Conservation (phyloP, 2,888 invertebrate genomes). For the Caenorhabditis parvicauda region DNA sequence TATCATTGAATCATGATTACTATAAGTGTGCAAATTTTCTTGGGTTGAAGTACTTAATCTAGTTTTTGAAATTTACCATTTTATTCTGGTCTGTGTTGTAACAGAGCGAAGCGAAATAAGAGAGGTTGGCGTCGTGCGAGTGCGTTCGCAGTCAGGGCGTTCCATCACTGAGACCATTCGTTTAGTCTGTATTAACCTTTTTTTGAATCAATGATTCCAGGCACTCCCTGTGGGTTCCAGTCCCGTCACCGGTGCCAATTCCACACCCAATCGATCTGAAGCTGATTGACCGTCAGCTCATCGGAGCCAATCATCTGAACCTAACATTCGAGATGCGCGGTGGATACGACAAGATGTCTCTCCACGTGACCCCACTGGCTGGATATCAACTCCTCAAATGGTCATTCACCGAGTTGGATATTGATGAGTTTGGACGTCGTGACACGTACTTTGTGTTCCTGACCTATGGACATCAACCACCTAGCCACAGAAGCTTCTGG, state of each 20-base stretch:
- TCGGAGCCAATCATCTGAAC: constrained; percentile 43
- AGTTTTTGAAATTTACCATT: no score
- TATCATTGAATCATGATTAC: no score
- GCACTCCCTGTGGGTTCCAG: constrained; percentile 54
- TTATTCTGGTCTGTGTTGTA: no score
- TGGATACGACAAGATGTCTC: constrained; percentile 59
- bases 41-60: no score
- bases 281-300: constrained; percentile 33
- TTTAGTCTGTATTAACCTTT: no score
- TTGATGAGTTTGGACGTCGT: constrained; percentile 34
- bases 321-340: constrained; percentile 52
- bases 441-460: constrained; percentile 60
- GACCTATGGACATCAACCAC: constrained; percentile 54
- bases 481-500: constrained; percentile 53
- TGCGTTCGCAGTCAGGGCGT: no score
- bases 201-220: no score
- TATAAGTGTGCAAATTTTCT: no score
- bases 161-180: no score
- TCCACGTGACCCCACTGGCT: constrained; percentile 58
- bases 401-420: constrained; percentile 42
- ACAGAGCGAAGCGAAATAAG: no score
- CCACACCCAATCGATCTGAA: constrained; percentile 49
- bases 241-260: constrained; percentile 44
- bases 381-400: constrained; percentile 50
- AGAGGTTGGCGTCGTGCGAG: no score